These are phyloP conservation scores for Trypoxylon attenuatum DNA, from an alignment of 2,888 invertebrate genomes.

Conservation along the genomic window DNA sequence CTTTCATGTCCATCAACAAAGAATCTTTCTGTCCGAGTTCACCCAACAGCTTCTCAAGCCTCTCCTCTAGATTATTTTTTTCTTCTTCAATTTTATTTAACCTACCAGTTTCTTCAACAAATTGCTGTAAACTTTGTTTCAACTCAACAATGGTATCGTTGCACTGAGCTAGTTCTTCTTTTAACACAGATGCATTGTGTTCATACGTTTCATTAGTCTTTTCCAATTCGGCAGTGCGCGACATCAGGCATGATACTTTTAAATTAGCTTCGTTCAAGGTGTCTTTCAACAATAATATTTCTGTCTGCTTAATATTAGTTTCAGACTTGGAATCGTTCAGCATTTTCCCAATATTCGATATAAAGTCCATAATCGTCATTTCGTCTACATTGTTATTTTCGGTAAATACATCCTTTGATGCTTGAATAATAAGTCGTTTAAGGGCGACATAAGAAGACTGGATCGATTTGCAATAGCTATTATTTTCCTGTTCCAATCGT, in stretches of 20 bases:
- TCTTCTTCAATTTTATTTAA: slow-evolving; percentile 1
- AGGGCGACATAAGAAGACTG: no score
- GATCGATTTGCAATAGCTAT: no score
- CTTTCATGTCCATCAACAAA: no score
- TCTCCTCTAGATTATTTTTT: no score
- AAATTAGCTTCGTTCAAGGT: slow-evolving; percentile 14
- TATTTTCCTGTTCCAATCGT: no score
- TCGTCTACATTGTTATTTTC: slow-evolving; percentile 19
- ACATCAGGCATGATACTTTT: not conserved
- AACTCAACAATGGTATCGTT: no score
- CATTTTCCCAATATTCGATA: slow-evolving; percentile 21
- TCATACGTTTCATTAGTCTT: slow-evolving; percentile 5
- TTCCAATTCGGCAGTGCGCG: slow-evolving; percentile 5
- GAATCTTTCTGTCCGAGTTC: no score
- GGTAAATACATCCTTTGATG: no score
- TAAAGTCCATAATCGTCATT: slow-evolving; percentile 24
- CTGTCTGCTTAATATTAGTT: slow-evolving; percentile 5
- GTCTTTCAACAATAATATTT: slow-evolving; percentile 9
- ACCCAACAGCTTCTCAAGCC: no score
- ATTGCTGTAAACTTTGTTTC: no score
- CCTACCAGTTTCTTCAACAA: no score
- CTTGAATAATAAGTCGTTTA: no score
- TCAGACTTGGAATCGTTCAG: slow-evolving; percentile 25
- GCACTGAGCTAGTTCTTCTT: slow-evolving; percentile 15
- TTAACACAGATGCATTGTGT: not conserved